phyloP scores from a whole-genome alignment of 2,113 vertebrate species.

The Anoura caudifer region DNA sequence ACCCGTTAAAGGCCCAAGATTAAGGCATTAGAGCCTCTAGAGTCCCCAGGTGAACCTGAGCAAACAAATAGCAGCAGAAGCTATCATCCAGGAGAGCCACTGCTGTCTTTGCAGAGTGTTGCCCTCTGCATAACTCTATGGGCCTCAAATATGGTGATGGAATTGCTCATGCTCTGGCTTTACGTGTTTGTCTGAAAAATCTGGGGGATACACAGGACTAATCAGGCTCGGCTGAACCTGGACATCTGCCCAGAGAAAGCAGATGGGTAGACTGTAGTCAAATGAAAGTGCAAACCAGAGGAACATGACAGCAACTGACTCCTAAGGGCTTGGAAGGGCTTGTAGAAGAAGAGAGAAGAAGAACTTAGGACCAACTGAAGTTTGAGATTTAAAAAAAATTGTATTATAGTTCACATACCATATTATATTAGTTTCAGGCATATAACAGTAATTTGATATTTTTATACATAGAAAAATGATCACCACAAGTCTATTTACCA shows the following conservation, averaged over 20 bases:
- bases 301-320: background rate
- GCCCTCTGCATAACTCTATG: background rate
- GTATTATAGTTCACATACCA: background rate
- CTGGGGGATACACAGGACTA: background rate
- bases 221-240: background rate
- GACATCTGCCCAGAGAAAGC: background rate
- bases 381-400: background rate
- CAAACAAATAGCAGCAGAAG: background rate
- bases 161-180: background rate
- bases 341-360: background rate
- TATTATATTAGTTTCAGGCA: background rate
- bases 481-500: background rate
- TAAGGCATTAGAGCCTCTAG: background rate
- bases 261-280: background rate
- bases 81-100: background rate
- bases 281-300: background rate
- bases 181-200: background rate
- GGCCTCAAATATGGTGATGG: background rate
- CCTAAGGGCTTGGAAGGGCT: background rate
- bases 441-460: background rate
- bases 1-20: background rate
- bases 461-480: background rate
- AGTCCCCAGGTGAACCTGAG: background rate
- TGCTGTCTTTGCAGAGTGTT: background rate
- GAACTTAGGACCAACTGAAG: background rate